Percentiles rank a stretch among this genome's conserved stretches.
Conservation (phyloP, 2,113 vertebrate genomes). For the Zapus hudsonius region DNA sequence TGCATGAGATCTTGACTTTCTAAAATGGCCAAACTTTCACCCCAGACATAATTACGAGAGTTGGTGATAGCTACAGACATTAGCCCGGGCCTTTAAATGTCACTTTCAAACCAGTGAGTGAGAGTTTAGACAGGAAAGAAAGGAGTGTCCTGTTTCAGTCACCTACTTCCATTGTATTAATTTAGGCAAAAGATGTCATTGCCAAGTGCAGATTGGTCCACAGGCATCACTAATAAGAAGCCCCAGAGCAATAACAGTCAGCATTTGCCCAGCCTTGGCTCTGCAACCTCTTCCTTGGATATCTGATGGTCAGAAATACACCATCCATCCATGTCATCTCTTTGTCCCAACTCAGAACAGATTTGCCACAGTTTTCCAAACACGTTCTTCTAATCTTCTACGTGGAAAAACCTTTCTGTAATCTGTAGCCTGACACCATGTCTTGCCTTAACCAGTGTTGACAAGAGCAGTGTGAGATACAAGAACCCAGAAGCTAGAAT, state of each 20-base stretch:
- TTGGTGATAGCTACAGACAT: neutral
- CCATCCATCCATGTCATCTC: neutral
- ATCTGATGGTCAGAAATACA: neutral
- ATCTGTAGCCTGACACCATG: neutral
- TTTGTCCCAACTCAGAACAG: neutral
- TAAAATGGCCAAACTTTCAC: conserved; percentile 1
- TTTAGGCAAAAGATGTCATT: neutral
- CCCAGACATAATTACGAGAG: neutral
- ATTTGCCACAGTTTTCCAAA: conserved; percentile 14
- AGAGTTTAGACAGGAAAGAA: neutral
- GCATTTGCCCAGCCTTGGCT: neutral
- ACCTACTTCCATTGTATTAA: neutral
- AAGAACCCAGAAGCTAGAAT: neutral
- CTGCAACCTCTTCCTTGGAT: neutral
- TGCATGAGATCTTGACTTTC: neutral
- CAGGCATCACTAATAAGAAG: neutral
- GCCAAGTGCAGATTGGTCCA: neutral
- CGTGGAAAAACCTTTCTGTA: neutral
- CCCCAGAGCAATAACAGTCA: neutral
- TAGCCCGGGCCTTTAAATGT: neutral
- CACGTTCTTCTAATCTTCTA: neutral
- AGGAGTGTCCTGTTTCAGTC: neutral
- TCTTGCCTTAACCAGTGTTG: neutral
- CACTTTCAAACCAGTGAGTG: neutral
- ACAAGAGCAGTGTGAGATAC: neutral